Evolutionary conservation across 2,113 vertebrate species (phyloP).

Genomic region (Clinocottus analis): DNA sequence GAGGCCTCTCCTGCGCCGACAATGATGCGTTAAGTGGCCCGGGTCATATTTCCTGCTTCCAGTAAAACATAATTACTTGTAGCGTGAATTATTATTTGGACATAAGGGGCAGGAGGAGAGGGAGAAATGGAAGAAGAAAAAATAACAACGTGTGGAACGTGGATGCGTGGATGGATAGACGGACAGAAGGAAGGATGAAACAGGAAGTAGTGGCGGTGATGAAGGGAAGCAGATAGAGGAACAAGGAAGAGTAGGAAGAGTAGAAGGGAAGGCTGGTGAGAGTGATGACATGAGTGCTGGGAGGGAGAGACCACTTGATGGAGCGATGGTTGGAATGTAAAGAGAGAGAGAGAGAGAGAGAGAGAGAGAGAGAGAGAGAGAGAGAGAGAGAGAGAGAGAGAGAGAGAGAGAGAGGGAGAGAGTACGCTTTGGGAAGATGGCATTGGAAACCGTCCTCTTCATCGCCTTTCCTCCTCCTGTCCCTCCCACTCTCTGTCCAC

Average conservation of each 20-base stretch:
- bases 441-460: neutral
- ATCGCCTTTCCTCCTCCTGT: neutral
- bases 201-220: neutral
- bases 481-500: neutral
- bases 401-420: constrained; percentile 12
- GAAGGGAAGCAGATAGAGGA: no score
- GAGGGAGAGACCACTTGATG: constrained; percentile 14
- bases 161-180: neutral
- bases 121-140: neutral
- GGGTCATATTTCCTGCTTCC: constrained; percentile 23
- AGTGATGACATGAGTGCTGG: constrained; percentile 11
- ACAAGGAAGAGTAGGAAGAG: constrained; percentile 19
- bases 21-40: constrained; percentile 23
- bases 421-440: constrained; percentile 8
- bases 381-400: constrained; percentile 12
- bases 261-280: constrained; percentile 8
- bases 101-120: constrained; percentile 1
- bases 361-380: constrained; percentile 16
- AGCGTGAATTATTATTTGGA: constrained; percentile 21
- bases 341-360: constrained; percentile 16
- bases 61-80: constrained; percentile 34
- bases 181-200: neutral
- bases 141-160: neutral
- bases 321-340: constrained; percentile 10
- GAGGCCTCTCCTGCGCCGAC: constrained; percentile 32